Evolutionary conservation across 1,140 invertebrate genomes (phyloP).

Genomic region (Drosophila ironensis): DNA sequence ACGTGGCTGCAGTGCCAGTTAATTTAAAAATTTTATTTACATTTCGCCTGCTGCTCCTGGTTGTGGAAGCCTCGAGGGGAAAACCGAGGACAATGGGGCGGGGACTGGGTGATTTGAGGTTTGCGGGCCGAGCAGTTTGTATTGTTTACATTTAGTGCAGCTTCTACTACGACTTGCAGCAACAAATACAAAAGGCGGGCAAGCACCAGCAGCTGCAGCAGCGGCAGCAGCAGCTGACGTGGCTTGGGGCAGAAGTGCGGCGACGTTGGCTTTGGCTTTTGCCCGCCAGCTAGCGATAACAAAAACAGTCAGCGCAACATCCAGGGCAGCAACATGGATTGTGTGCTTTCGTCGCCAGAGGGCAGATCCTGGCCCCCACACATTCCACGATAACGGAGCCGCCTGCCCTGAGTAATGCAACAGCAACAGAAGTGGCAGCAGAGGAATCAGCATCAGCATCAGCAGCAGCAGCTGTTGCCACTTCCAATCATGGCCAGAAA

Average conservation of each 20-base stretch:
- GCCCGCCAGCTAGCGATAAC: constrained; percentile 39
- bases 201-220: background rate
- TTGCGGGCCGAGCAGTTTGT: constrained; percentile 32
- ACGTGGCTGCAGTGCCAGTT: constrained; percentile 62
- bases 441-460: background rate
- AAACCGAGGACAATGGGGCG: background rate
- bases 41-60: constrained; percentile 59
- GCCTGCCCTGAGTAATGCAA: constrained; percentile 39
- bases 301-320: constrained; percentile 32
- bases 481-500: constrained; percentile 19
- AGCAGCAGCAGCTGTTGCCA: constrained; percentile 11
- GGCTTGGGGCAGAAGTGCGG: constrained; percentile 24
- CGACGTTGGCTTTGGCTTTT: constrained; percentile 41
- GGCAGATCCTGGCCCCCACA: constrained; percentile 6
- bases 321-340: constrained; percentile 1
- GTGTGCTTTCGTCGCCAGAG: constrained; percentile 39
- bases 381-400: constrained; percentile 14
- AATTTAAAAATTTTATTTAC: constrained; percentile 75
- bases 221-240: constrained; percentile 60
- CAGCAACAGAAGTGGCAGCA: constrained; percentile 6
- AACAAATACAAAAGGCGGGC: constrained; percentile 47
- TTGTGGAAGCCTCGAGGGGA: constrained; percentile 8
- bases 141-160: constrained; percentile 75
- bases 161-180: constrained; percentile 71
- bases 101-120: too few species aligned